Base-by-base conservation (phyloP, 2,888 invertebrate species). In the Eupithecia subfuscata region DNA sequence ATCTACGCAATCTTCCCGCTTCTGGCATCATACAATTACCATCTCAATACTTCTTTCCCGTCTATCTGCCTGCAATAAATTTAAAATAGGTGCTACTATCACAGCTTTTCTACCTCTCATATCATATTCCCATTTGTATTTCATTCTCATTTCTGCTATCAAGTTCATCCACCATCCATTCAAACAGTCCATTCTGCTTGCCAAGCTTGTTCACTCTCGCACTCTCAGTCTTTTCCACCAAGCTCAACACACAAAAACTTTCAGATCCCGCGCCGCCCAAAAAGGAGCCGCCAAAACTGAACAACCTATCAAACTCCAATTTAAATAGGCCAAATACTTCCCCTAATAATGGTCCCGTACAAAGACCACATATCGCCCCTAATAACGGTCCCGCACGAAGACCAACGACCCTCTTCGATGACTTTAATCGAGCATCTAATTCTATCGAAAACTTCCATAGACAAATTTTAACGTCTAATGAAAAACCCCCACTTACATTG, bases 211-310 rank as follows among this genome's bases (percentile, higher is more conserved):
- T 56, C n/a, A n/a, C 56, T 56, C 56, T 56, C 11, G 22, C 56
- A 22, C 12, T 56, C 3, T 52, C n/a, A 11, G 12, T 25, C 60
- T 60, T 34, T 63, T n/a, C 16, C 22, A 68, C 25, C 7, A 25
- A 63, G 60, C 71, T 74, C 30, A 71, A 71, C 30, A 40, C 43
- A 63, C 25, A 64, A 71, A 45, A 37, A 12, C 43, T 82, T 82
- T 69, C 87, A 89, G 82, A 86, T 79, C 87, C 87, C 0, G 71
- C 78, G 8, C 86, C 86, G 37, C 87, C 93, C 4, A 92, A 83
- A 78, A 85, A 84, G 75, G 86, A 85, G 6, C 75, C 77, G 0
- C 79, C 79, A 16, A 80, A 75, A 71, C 34, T 70, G 40, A 76
- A 67, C 64, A 72, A 56, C 8, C 0, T 69, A 11, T 7, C 72